A percentile compares a stretch with the other conserved stretches of the same genome.
These are phyloP conservation scores for Idris sp. DNA, from an alignment of 1,140 invertebrate species.

Conservation along the genomic window DNA sequence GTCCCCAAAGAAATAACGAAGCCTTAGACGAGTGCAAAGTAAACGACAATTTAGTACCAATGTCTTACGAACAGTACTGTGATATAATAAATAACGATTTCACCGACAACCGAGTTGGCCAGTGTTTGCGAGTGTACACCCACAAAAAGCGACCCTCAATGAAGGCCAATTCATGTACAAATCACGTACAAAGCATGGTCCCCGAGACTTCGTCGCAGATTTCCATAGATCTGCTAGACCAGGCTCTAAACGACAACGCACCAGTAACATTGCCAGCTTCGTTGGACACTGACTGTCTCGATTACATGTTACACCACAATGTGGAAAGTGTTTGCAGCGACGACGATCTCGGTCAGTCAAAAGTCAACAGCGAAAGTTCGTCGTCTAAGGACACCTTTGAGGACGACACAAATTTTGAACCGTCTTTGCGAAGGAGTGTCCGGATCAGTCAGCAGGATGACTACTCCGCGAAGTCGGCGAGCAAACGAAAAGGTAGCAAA, in stretches of 20 bases:
- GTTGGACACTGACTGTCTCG: slow-evolving; percentile 69
- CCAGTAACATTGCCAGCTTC: slow-evolving; percentile 69
- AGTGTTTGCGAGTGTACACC: slow-evolving; percentile 73
- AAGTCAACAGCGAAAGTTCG: slow-evolving; percentile 31
- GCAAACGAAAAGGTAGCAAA: slow-evolving; percentile 67
- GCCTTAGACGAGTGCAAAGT: slow-evolving; percentile 19
- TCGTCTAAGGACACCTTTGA: slow-evolving; percentile 63
- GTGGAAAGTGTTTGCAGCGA: slow-evolving; percentile 54
- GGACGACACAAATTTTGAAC: slow-evolving; percentile 38
- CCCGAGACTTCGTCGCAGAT: slow-evolving; percentile 63
- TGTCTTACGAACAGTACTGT: slow-evolving; percentile 68
- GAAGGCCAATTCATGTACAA: slow-evolving; percentile 52
- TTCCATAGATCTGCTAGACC: slow-evolving; percentile 71
- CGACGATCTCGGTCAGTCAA: slow-evolving; percentile 17
- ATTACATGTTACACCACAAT: slow-evolving; percentile 69
- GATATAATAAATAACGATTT: slow-evolving; percentile 69
- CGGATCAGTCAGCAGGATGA: slow-evolving; percentile 74
- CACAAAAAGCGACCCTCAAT: slow-evolving; percentile 68
- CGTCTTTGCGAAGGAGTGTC: slow-evolving; percentile 70
- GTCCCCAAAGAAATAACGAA: slow-evolving; percentile 6
- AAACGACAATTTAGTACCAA: slow-evolving; percentile 35
- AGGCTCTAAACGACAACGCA: slow-evolving; percentile 65
- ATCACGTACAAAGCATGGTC: slow-evolving; percentile 56
- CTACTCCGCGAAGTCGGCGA: slow-evolving; percentile 50
- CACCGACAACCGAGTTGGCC: slow-evolving; percentile 66